Evolutionary conservation across 2,113 vertebrate genomes (phyloP).

Genomic region (Ariopsis seemanni): DNA sequence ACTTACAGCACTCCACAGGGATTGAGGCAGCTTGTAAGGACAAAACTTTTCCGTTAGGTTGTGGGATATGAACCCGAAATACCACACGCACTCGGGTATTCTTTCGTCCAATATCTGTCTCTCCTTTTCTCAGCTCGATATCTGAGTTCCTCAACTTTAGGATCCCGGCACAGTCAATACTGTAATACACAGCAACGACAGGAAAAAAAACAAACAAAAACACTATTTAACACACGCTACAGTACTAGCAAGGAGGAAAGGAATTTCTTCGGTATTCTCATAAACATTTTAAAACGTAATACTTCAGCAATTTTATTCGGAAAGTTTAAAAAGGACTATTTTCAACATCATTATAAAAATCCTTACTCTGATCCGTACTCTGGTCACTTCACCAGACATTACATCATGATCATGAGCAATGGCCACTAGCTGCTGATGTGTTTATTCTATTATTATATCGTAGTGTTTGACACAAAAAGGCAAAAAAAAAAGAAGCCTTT

Average conservation of each 20-base stretch:
- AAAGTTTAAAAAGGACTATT: neutral
- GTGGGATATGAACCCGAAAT: conserved; percentile 96
- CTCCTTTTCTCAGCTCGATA: conserved; percentile 97
- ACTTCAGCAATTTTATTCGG: neutral
- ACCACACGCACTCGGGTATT: conserved; percentile 96
- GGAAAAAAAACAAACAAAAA: no score
- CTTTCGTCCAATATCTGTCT: conserved; percentile 97
- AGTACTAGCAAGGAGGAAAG: neutral
- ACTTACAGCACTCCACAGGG: conserved; percentile 98
- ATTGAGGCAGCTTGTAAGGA: conserved; percentile 93
- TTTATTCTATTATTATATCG: neutral
- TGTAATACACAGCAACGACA: conserved; percentile 58
- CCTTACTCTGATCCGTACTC: neutral
- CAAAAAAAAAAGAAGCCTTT: neutral
- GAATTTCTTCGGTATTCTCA: neutral
- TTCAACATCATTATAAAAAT: neutral
- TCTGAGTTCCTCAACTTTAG: conserved; percentile 97
- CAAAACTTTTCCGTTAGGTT: conserved; percentile 90
- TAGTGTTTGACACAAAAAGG: neutral
- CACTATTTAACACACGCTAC: no score
- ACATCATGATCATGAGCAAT: neutral
- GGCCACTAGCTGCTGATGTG: neutral
- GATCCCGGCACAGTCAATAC: conserved; percentile 98
- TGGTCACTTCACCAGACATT: neutral
- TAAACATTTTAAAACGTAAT: neutral